phyloP scores from a whole-genome alignment of 2,888 invertebrate genomes.

The Exocentrus adspersus region DNA sequence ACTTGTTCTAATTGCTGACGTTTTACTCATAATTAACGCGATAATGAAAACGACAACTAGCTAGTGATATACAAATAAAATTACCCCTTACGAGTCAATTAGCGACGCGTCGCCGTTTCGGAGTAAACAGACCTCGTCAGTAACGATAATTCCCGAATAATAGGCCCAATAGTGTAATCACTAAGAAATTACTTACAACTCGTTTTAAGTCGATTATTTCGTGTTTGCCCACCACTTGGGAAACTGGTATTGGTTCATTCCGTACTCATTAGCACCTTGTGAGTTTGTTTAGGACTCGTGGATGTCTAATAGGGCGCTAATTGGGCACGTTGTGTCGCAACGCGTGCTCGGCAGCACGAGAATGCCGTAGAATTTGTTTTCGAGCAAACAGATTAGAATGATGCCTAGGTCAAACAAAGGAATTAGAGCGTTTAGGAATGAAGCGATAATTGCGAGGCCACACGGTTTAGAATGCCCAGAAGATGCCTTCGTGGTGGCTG shows the following conservation, averaged over 20 bases:
- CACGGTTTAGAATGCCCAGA: not conserved
- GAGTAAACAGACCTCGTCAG: slow-evolving; percentile 6
- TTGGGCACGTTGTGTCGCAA: slow-evolving; percentile 25
- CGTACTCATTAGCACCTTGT: slow-evolving; percentile 29
- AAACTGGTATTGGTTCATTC: slow-evolving; percentile 33
- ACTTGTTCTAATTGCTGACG: not conserved
- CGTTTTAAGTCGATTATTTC: slow-evolving; percentile 18
- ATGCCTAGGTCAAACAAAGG: slow-evolving; percentile 20
- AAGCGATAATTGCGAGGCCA: slow-evolving; percentile 20
- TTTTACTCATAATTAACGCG: not conserved
- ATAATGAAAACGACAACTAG: not conserved
- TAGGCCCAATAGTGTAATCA: slow-evolving; percentile 21
- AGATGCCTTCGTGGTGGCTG: slow-evolving; percentile 4
- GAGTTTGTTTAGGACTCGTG: slow-evolving; percentile 32
- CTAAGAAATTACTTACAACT: slow-evolving; percentile 21
- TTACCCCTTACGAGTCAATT: too few species aligned
- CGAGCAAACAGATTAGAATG: slow-evolving; percentile 18
- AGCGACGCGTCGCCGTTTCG: not conserved
- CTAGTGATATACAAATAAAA: not conserved
- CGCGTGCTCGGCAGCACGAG: slow-evolving; percentile 28
- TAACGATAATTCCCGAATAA: slow-evolving; percentile 19
- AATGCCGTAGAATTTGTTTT: slow-evolving; percentile 23
- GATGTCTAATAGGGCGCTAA: slow-evolving; percentile 27
- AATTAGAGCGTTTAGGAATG: slow-evolving; percentile 17
- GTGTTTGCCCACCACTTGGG: slow-evolving; percentile 26